Evolutionary conservation across 2,888 invertebrate genomes (phyloP), one percentile per base, ranked within the genome.

Genomic region (Magallana nippona): DNA sequence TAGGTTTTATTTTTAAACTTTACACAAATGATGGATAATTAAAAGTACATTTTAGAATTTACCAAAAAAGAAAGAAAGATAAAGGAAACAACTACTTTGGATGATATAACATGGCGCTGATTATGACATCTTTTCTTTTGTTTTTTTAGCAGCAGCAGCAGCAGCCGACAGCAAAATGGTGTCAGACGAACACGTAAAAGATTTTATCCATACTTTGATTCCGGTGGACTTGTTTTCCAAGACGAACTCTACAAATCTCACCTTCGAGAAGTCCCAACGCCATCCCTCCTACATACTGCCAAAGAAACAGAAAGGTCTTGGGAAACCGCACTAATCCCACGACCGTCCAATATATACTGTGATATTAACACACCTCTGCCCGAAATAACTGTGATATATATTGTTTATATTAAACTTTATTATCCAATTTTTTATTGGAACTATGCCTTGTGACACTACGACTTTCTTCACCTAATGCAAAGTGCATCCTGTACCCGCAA

Each of bases 191-290:
- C 81, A 86, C 44, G 82, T 86, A 3, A 83, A 86, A 80, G 85
- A 86, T 13, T 86, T 86, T 27, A 81, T 86, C 27, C 85, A 86
- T 57, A 83, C 62, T 8, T 82, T 86, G 82, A 83, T 86, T 57
- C 85, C 85, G 55, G 78, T 79, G 22, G 82, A 83, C 55, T 82
- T 86, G 13, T 78, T 86, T 60, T 79, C 79, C 57, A 83, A 80
- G 22, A 79, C 82, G 15, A n/a, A 63, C 10, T 19, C 82, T 15
- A 55, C 80, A 8, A 22, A 82, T 3, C 56, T 71, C 44, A 44
- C 44, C 17, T 86, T 60, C n/a, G 85, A 86, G 78, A 86, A 86
- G 78, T 82, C 83, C 44, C 85, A 86, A 77, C 82, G 79, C 82
- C 71, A 84, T 10, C 85, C 85, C 5, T 80, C 85, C 15, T 86